Evolutionary conservation across 2,888 invertebrate species (phyloP).

Genomic region (Scotopteryx bipunctaria): DNA sequence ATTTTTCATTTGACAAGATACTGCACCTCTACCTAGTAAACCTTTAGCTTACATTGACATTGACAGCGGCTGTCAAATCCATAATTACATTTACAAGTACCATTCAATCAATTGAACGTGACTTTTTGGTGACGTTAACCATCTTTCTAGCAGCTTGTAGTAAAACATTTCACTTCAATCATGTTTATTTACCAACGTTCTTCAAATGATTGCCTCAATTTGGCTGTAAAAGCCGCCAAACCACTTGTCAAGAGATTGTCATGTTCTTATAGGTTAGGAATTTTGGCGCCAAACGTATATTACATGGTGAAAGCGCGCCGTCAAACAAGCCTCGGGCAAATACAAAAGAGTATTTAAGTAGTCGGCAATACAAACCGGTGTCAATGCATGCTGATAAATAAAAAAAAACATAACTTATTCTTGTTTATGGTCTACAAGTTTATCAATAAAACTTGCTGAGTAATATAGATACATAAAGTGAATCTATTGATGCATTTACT

Average conservation of each 20-base stretch:
- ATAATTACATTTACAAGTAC: slow-evolving; percentile 20
- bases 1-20: not conserved
- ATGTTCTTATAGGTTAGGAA: slow-evolving; percentile 60
- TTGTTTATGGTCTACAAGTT: slow-evolving; percentile 18
- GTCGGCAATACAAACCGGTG: slow-evolving; percentile 60
- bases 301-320: slow-evolving; percentile 64
- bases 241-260: slow-evolving; percentile 39
- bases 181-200: slow-evolving; percentile 29
- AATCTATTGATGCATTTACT: not conserved
- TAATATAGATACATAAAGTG: no score
- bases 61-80: slow-evolving; percentile 14
- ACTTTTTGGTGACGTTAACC: slow-evolving; percentile 12
- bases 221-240: slow-evolving; percentile 37
- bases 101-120: slow-evolving; percentile 11
- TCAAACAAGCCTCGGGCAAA: slow-evolving; percentile 54
- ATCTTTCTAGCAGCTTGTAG: slow-evolving; percentile 3
- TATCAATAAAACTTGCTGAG: not conserved
- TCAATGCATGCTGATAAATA: slow-evolving; percentile 50
- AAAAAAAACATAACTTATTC: slow-evolving; percentile 26
- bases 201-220: slow-evolving; percentile 29
- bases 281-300: slow-evolving; percentile 71
- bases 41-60: slow-evolving; percentile 5
- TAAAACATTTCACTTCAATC: slow-evolving; percentile 29
- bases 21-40: slow-evolving; percentile 29
- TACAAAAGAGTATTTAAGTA: no score